phyloP scores from a whole-genome alignment of 2,113 vertebrate species.

The Triplophysa siluroides region DNA sequence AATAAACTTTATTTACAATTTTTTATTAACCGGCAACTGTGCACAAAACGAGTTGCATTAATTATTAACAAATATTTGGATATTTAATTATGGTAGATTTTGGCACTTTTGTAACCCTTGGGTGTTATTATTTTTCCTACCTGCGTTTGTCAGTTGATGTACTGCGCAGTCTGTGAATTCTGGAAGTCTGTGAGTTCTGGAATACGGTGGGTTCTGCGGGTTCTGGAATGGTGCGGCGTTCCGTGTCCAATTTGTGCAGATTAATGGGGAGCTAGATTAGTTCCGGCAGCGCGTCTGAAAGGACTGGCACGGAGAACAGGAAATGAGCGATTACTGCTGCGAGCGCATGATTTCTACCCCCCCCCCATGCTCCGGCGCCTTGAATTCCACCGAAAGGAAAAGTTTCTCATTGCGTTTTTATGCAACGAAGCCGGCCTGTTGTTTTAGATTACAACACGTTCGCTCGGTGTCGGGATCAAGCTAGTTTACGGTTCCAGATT shows the following conservation, averaged over 20 bases:
- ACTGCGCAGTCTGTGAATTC: background rate
- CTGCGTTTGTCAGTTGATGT: background rate
- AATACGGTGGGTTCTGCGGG: slow-evolving; percentile 33
- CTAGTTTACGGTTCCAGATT: background rate
- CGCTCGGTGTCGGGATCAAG: background rate
- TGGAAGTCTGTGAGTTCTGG: slow-evolving; percentile 28
- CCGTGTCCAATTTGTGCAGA: slow-evolving; percentile 60
- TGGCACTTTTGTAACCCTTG: background rate
- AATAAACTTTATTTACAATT: too few relatives aligned
- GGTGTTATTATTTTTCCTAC: background rate
- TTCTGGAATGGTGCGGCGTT: slow-evolving; percentile 44
- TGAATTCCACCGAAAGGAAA: slow-evolving; percentile 28
- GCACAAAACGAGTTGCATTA: background rate
- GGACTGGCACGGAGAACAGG: slow-evolving; percentile 61
- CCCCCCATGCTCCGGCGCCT: slow-evolving; percentile 47
- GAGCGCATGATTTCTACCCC: slow-evolving; percentile 56
- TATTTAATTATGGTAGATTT: background rate
- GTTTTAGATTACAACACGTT: slow-evolving; percentile 1
- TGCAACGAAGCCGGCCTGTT: background rate
- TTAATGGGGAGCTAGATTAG: slow-evolving; percentile 62
- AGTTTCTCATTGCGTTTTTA: slow-evolving; percentile 28
- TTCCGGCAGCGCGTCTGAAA: slow-evolving; percentile 61
- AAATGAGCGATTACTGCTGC: slow-evolving; percentile 63
- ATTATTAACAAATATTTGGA: background rate
- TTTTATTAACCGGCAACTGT: background rate